A percentile compares a stretch with the other conserved stretches of the same genome.
Conservation (phyloP, 2,797 vertebrate genomes). For the Dipus sagitta region DNA sequence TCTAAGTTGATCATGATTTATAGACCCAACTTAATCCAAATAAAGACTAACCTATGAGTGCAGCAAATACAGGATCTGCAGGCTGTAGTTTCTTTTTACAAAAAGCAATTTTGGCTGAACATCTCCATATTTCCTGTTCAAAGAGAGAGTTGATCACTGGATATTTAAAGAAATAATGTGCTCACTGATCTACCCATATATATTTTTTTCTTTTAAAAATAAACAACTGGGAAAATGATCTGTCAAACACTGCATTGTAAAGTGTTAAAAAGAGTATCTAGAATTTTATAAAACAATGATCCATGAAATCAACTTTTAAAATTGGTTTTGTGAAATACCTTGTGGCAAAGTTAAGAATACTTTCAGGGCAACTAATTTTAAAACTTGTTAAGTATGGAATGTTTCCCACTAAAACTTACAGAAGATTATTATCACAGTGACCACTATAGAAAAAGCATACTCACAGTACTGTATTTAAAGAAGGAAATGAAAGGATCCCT, state of each 20-base stretch:
- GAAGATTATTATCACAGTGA: too few species aligned
- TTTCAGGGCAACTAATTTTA: conserved; percentile 10
- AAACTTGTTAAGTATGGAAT: not conserved
- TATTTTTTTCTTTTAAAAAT: conserved; percentile 48
- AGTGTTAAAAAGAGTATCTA: conserved; percentile 13
- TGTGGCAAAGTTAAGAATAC: conserved; percentile 43
- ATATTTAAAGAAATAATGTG: conserved; percentile 29
- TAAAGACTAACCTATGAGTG: conserved; percentile 29
- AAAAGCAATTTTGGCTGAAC: conserved; percentile 45
- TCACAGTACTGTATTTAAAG: too few species aligned
- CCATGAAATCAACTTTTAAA: conserved; percentile 67
- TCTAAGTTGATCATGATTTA: conserved; percentile 59
- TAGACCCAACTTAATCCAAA: conserved; percentile 62
- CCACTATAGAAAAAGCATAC: too few species aligned
- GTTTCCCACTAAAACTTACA: not conserved
- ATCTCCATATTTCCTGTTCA: conserved; percentile 46
- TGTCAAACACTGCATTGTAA: not conserved
- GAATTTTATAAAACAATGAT: conserved; percentile 65
- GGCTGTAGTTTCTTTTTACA: conserved; percentile 15
- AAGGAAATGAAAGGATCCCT: too few species aligned
- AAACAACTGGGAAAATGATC: not conserved
- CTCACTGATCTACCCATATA: conserved; percentile 49
- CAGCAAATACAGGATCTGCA: conserved; percentile 24
- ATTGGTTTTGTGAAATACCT: conserved; percentile 4
- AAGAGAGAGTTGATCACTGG: conserved; percentile 44